A percentile compares a stretch with the other conserved stretches of the same genome.
These are phyloP conservation scores for Aphaenogaster floridana DNA, from an alignment of 1,140 invertebrate genomes.

Conservation along the genomic window DNA sequence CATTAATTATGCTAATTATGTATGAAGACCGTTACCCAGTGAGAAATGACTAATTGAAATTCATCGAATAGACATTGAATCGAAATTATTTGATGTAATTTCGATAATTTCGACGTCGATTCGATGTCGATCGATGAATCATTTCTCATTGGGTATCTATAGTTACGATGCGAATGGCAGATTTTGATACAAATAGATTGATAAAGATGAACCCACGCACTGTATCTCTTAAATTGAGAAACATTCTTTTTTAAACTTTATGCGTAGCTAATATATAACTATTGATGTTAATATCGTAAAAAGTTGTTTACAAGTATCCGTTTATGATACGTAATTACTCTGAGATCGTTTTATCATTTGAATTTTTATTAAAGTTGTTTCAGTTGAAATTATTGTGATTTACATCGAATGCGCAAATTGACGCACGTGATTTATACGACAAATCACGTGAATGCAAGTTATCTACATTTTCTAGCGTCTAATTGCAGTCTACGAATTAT, in stretches of 20 bases:
- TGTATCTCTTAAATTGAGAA: not conserved
- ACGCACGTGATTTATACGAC: not conserved
- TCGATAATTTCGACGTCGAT: too few species aligned
- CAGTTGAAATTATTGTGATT: not conserved
- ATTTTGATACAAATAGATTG: not conserved
- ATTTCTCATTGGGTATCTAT: too few species aligned
- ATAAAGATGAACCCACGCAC: not conserved
- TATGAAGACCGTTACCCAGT: not conserved
- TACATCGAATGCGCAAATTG: not conserved
- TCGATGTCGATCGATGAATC: too few species aligned
- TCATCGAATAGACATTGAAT: too few species aligned
- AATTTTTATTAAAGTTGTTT: not conserved
- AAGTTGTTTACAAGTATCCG: not conserved
- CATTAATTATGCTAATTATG: conserved; percentile 7
- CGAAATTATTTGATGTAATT: too few species aligned
- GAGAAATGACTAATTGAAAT: too few species aligned
- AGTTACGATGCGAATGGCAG: not conserved
- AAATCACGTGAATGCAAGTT: conserved; percentile 1
- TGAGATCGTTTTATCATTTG: not conserved
- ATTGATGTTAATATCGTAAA: not conserved
- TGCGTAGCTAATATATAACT: not conserved
- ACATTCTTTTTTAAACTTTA: not conserved
- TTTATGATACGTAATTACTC: not conserved
- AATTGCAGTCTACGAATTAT: not conserved
- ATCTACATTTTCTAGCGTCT: conserved; percentile 14